phyloP scores from a whole-genome alignment of 2,888 invertebrate genomes.

The Ditylenchus weischeri region DNA sequence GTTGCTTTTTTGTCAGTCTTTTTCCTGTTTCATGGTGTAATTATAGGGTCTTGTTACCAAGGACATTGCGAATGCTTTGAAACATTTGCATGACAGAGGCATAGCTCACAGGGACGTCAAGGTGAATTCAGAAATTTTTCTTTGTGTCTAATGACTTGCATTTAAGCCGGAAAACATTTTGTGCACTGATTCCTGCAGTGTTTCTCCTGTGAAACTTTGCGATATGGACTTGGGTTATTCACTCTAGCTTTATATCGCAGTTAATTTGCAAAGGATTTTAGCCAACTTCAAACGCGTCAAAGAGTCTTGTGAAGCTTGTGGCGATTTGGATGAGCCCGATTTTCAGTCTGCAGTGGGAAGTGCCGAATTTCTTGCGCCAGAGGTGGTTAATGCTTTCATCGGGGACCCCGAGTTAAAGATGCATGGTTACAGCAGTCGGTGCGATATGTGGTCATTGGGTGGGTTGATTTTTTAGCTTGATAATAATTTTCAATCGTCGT shows the following conservation, averaged over 20 bases:
- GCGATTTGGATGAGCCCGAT: constrained; percentile 43
- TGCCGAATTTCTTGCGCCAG: constrained; percentile 67
- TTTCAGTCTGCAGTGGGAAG: constrained; percentile 66
- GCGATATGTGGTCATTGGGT: constrained; percentile 92
- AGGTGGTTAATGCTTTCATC: constrained; percentile 85
- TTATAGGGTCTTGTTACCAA: constrained; percentile 71
- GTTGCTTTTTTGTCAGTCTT: not conserved
- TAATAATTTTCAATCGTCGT: too few relatives aligned
- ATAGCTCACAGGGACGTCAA: constrained; percentile 73
- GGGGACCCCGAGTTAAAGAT: constrained; percentile 72
- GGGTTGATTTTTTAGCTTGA: too few relatives aligned
- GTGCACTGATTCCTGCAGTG: constrained; percentile 78
- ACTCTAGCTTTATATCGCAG: constrained; percentile 65
- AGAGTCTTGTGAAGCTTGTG: too few relatives aligned
- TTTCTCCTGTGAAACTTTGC: constrained; percentile 93
- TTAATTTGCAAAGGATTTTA: constrained; percentile 16
- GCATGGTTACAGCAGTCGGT: constrained; percentile 78
- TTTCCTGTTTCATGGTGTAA: not conserved
- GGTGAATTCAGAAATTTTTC: constrained; percentile 58
- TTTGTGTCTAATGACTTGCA: not conserved
- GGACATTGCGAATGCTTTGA: constrained; percentile 87
- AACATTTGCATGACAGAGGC: constrained; percentile 87
- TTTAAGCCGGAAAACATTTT: constrained; percentile 81
- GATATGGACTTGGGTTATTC: constrained; percentile 96
- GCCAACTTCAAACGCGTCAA: too few relatives aligned